Conservation (phyloP, 2,888 invertebrate genomes). For the Alviniconcha strummeri region DNA sequence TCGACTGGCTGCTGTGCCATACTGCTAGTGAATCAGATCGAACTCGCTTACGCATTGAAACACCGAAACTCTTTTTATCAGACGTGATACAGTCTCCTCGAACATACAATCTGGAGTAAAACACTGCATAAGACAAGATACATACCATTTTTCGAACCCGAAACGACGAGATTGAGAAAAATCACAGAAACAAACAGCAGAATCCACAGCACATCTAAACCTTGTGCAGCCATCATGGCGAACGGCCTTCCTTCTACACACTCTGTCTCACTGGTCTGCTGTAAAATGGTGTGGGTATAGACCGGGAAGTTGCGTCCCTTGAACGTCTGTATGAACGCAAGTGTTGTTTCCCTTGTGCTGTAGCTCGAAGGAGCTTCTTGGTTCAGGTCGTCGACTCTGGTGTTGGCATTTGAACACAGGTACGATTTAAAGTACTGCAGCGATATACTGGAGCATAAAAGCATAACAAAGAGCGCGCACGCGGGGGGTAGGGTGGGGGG, state of each 20-base stretch:
- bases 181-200: not conserved
- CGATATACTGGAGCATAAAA: too few relatives aligned
- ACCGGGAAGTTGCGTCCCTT: constrained; percentile 14
- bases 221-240: constrained; percentile 23
- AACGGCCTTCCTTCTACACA: not conserved
- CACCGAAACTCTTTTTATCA: too few relatives aligned
- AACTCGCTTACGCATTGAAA: not conserved
- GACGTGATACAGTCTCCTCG: too few relatives aligned
- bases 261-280: constrained; percentile 3
- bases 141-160: constrained; percentile 3
- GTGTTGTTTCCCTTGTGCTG: constrained; percentile 7
- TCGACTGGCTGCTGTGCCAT: too few relatives aligned
- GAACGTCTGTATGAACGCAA: not conserved
- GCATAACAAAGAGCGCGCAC: too few relatives aligned
- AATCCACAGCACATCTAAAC: not conserved
- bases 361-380: not conserved
- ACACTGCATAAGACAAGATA: not conserved
- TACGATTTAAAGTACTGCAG: too few relatives aligned
- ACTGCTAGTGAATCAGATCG: not conserved
- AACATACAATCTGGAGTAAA: not conserved
- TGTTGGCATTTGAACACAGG: too few relatives aligned
- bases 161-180: not conserved
- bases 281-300: too few relatives aligned
- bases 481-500: too few relatives aligned
- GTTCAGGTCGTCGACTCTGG: too few relatives aligned